Evolutionary conservation across 2,113 vertebrate genomes (phyloP).

Genomic region (Protobothrops flavoviridis): DNA sequence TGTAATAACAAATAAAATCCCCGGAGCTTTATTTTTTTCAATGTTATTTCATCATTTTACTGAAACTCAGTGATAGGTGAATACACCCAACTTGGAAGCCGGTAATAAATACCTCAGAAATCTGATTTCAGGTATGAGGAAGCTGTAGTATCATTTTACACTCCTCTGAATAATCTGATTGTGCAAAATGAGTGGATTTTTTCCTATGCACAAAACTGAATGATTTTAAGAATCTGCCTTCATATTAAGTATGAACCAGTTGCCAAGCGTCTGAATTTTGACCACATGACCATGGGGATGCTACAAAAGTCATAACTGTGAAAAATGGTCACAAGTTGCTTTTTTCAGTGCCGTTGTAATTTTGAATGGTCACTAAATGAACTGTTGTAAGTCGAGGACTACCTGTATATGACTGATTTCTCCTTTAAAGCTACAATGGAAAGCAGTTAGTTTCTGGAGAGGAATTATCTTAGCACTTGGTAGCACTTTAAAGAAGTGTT

Average conservation of each 20-base stretch:
- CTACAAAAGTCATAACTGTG: no score
- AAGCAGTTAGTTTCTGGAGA: neutral
- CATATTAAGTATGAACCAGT: neutral
- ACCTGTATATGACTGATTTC: neutral
- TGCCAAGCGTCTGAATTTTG: no score
- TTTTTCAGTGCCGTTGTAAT: no score
- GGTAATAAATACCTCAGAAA: constrained; percentile 12
- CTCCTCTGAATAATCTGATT: neutral
- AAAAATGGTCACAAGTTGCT: no score
- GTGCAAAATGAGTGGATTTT: neutral
- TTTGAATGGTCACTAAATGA: no score
- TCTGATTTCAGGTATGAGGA: constrained; percentile 23
- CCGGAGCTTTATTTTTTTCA: neutral
- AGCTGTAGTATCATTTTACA: neutral
- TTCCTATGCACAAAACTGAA: neutral
- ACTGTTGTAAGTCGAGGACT: no score
- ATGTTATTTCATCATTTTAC: neutral
- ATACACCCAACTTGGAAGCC: neutral
- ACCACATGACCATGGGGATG: no score
- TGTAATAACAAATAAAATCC: neutral
- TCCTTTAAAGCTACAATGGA: neutral
- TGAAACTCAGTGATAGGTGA: neutral
- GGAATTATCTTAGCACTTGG: neutral
- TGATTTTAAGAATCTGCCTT: neutral
- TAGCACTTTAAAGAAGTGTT: neutral